phyloP scores from a whole-genome alignment of 2,888 invertebrate species.

The Lycaena phlaeas region DNA sequence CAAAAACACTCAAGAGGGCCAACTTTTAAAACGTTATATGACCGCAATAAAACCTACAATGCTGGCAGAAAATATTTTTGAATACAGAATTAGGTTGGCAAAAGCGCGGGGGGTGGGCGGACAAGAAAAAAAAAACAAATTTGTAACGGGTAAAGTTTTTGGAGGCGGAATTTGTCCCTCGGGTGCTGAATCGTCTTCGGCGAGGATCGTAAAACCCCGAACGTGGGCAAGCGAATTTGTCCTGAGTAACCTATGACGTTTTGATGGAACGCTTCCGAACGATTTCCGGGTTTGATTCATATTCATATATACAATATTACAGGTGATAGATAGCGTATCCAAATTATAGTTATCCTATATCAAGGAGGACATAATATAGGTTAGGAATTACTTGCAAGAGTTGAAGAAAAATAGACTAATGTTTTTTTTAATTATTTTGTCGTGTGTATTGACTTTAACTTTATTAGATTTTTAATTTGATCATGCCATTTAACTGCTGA shows the following conservation, averaged over 20 bases:
- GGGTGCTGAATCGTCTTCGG: slow-evolving; percentile 73
- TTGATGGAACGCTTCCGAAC: slow-evolving; percentile 68
- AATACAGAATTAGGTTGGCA: slow-evolving; percentile 73
- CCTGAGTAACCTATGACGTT: slow-evolving; percentile 72
- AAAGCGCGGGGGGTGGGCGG: slow-evolving; percentile 71
- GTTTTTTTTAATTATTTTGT: too few species aligned
- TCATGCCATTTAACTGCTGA: too few species aligned
- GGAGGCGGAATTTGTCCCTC: slow-evolving; percentile 70
- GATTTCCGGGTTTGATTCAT: slow-evolving; percentile 66
- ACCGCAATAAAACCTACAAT: slow-evolving; percentile 70
- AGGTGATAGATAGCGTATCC: too few species aligned
- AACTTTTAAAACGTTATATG: slow-evolving; percentile 73
- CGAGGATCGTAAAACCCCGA: slow-evolving; percentile 70
- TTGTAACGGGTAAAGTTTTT: slow-evolving; percentile 74
- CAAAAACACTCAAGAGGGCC: slow-evolving; percentile 37
- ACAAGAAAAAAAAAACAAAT: slow-evolving; percentile 72
- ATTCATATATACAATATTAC: slow-evolving; percentile 40
- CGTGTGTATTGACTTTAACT: too few species aligned
- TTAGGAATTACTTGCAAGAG: too few species aligned
- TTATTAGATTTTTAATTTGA: too few species aligned
- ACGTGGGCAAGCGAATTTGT: slow-evolving; percentile 72
- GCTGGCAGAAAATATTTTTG: slow-evolving; percentile 73
- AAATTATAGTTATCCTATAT: too few species aligned
- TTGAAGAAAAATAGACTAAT: neutral
- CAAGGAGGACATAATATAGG: too few species aligned